Evolutionary conservation across 2,797 vertebrate species (phyloP).

Genomic region (Girardinus metallicus): DNA sequence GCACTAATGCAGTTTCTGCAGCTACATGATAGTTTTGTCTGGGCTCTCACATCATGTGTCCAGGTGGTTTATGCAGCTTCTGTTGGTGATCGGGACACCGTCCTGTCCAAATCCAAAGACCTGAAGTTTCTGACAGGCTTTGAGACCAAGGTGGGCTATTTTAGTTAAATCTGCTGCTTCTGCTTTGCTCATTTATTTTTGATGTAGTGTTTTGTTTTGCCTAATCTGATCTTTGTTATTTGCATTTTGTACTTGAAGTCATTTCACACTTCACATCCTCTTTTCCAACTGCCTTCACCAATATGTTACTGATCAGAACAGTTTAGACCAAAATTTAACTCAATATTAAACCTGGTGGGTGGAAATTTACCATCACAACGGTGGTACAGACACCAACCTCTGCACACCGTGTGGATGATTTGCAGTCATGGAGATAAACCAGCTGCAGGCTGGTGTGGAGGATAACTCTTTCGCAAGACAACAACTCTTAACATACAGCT

Average conservation of each 20-base stretch:
- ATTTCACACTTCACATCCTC: neutral
- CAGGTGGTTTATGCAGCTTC: slow-evolving; percentile 90
- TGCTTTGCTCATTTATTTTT: slow-evolving; percentile 6
- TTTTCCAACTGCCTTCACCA: neutral
- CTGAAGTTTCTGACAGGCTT: slow-evolving; percentile 91
- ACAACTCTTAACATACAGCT: neutral
- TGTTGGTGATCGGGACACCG: slow-evolving; percentile 82
- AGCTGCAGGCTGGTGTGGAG: too few species aligned
- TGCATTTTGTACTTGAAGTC: neutral
- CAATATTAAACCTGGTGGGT: neutral
- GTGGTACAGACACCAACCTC: too few species aligned
- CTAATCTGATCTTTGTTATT: neutral
- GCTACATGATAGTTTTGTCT: neutral
- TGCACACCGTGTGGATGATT: too few species aligned
- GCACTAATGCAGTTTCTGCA: slow-evolving; percentile 2
- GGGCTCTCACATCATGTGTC: neutral
- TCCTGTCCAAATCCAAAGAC: slow-evolving; percentile 89
- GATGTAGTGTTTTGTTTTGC: neutral
- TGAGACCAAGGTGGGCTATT: slow-evolving; percentile 87
- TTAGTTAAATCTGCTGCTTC: slow-evolving; percentile 22
- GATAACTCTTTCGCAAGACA: neutral
- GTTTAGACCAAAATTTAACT: neutral
- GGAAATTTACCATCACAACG: too few species aligned
- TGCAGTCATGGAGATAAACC: too few species aligned
- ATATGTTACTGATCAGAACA: neutral